A percentile compares a stretch with the other conserved stretches of the same genome.
These are phyloP conservation scores for Molossus molossus DNA, from an alignment of 2,797 vertebrate genomes.

Conservation along the genomic window DNA sequence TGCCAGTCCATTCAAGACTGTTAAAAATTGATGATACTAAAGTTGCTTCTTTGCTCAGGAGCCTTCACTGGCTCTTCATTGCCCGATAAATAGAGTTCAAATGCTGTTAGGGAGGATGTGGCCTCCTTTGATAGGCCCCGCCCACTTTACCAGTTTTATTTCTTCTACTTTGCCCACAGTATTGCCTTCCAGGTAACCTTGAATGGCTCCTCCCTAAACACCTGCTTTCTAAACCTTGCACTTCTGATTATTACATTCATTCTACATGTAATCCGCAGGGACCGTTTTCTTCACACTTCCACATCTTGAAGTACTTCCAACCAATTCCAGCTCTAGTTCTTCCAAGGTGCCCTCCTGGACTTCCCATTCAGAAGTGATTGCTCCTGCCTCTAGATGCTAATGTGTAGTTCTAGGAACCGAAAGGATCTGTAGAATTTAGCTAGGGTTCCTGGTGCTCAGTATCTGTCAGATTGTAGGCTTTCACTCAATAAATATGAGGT, in stretches of 20 bases:
- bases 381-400: background rate
- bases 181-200: background rate
- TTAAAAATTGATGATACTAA: background rate
- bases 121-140: background rate
- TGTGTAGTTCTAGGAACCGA: background rate
- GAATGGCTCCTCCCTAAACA: background rate
- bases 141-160: no score
- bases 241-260: background rate
- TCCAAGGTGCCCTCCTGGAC: background rate
- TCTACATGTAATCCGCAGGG: background rate
- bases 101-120: background rate
- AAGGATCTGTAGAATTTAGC: background rate
- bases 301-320: background rate
- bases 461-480: background rate
- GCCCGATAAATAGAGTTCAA: background rate
- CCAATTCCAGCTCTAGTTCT: background rate
- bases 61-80: background rate
- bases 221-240: background rate
- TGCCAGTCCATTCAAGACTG: background rate
- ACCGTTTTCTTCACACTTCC: background rate
- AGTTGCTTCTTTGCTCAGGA: background rate
- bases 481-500: slow-evolving; percentile 27
- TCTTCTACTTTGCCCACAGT: background rate
- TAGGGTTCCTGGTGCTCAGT: background rate
- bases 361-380: slow-evolving; percentile 8